These are phyloP conservation scores for Mesoligia furuncula DNA, from an alignment of 2,888 invertebrate species.

Conservation along the genomic window DNA sequence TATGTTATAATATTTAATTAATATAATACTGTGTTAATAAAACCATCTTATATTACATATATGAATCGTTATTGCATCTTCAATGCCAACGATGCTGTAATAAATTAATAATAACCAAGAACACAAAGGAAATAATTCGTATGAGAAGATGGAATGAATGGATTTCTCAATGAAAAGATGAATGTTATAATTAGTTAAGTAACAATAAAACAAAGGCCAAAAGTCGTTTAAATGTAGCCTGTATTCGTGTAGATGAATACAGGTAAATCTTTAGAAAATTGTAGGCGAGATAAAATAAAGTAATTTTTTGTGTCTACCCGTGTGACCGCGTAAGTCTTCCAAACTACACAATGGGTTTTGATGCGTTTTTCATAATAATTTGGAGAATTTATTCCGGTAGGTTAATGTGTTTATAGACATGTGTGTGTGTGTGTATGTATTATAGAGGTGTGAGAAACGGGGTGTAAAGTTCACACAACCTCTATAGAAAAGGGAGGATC, in stretches of 20 bases:
- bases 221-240: background rate
- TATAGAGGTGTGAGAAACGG: too few species aligned
- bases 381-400: background rate
- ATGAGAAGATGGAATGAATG: constrained; percentile 12
- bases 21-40: background rate
- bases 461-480: too few species aligned
- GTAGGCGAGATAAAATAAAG: background rate
- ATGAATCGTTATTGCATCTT: constrained; percentile 7
- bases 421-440: too few species aligned
- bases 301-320: background rate
- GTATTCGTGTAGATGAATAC: background rate
- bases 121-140: constrained; percentile 4
- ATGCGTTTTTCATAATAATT: background rate
- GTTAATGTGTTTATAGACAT: background rate
- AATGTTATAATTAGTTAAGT: background rate
- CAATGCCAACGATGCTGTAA: constrained; percentile 9
- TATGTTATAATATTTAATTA: background rate
- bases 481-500: too few species aligned
- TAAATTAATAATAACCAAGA: constrained; percentile 1
- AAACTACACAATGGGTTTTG: background rate
- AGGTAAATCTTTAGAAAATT: background rate
- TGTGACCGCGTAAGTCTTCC: background rate
- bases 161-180: constrained; percentile 10
- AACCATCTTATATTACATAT: background rate
- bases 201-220: constrained; percentile 26